phyloP scores from a whole-genome alignment of 2,113 vertebrate species.

The Saguinus imperator region DNA sequence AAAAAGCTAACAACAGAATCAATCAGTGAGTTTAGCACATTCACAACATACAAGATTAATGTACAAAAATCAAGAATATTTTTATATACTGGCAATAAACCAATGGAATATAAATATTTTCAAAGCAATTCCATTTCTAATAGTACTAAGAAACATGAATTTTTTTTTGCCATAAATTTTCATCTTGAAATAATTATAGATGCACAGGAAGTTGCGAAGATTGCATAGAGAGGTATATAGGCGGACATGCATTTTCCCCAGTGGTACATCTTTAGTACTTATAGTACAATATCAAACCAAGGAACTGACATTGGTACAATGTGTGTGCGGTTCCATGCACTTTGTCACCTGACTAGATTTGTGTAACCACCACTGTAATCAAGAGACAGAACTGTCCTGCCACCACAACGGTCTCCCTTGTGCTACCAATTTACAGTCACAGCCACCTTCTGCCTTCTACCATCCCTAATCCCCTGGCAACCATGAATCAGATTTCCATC shows the following conservation, averaged over 20 bases:
- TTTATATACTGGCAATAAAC: neutral
- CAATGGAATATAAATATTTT: neutral
- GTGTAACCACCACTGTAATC: too few relatives aligned
- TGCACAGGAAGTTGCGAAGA: neutral
- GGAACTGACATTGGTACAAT: accelerated
- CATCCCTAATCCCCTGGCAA: too few relatives aligned
- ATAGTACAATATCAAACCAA: neutral
- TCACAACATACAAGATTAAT: neutral
- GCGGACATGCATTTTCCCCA: neutral
- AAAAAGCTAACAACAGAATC: neutral
- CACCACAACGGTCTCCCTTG: neutral
- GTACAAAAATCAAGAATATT: neutral
- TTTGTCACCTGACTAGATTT: neutral
- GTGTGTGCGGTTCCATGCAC: neutral
- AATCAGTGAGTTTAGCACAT: neutral
- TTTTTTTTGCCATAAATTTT: neutral
- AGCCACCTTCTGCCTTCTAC: neutral
- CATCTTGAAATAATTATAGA: neutral
- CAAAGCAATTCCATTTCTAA: neutral
- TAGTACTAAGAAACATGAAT: neutral
- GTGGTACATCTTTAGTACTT: accelerated
- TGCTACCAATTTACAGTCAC: neutral
- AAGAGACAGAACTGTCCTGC: neutral
- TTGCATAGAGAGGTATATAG: neutral
- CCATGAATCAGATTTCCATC: neutral